Evolutionary conservation across 2,888 invertebrate species (phyloP).

Genomic region (Phanerotoma sp.): DNA sequence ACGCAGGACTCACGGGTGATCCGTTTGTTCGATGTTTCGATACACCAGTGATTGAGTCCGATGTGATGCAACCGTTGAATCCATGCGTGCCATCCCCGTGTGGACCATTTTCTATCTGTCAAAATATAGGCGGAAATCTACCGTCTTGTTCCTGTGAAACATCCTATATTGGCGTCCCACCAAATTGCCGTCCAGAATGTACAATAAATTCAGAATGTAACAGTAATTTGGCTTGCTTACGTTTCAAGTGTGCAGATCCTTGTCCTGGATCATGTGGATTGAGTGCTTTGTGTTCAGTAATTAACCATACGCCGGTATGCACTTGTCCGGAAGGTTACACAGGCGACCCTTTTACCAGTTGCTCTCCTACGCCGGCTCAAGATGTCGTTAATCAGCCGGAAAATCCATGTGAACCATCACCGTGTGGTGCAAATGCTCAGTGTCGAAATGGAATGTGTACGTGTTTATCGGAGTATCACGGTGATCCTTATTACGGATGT

Average conservation of each 20-base stretch:
- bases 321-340: slow-evolving; percentile 69
- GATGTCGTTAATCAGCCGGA: slow-evolving; percentile 51
- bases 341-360: slow-evolving; percentile 72
- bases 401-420: slow-evolving; percentile 76
- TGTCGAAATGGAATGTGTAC: slow-evolving; percentile 81
- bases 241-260: slow-evolving; percentile 76
- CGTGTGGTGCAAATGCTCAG: slow-evolving; percentile 83
- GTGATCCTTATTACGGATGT: slow-evolving; percentile 72
- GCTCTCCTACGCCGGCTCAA: slow-evolving; percentile 48
- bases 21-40: slow-evolving; percentile 74
- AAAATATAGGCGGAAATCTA: slow-evolving; percentile 56
- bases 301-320: slow-evolving; percentile 75
- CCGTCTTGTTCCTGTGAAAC: slow-evolving; percentile 61
- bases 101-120: slow-evolving; percentile 63
- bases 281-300: slow-evolving; percentile 66
- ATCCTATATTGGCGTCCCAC: slow-evolving; percentile 59
- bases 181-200: slow-evolving; percentile 71
- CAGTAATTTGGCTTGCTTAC: slow-evolving; percentile 74
- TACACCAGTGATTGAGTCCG: slow-evolving; percentile 56
- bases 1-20: slow-evolving; percentile 66
- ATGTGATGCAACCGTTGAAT: slow-evolving; percentile 51
- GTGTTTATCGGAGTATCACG: slow-evolving; percentile 74
- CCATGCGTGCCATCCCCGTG: slow-evolving; percentile 63
- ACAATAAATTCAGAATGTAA: slow-evolving; percentile 74
- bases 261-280: slow-evolving; percentile 77